These are phyloP conservation scores for Andricus grossulariae DNA, from an alignment of 1,140 invertebrate genomes.

Conservation along the genomic window DNA sequence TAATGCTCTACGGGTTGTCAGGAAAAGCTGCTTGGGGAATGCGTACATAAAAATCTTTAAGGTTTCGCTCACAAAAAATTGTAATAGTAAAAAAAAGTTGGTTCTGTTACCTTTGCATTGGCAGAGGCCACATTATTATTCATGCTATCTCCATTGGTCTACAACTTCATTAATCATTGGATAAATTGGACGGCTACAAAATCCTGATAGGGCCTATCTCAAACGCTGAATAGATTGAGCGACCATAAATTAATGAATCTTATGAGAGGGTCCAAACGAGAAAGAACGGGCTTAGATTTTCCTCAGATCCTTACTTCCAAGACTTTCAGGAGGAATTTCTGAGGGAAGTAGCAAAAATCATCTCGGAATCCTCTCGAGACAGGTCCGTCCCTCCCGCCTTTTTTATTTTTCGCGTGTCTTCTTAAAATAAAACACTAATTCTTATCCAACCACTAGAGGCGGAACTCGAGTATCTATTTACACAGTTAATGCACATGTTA, in stretches of 20 bases:
- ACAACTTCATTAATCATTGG: constrained; percentile 54
- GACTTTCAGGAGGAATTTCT: constrained; percentile 41
- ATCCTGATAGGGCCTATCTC: constrained; percentile 49
- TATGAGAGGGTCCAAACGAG: constrained; percentile 41
- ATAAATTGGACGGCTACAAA: constrained; percentile 55
- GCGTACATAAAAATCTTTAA: too few species aligned
- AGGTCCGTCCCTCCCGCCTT: constrained; percentile 45
- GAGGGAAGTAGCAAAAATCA: constrained; percentile 50
- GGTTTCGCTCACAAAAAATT: neutral
- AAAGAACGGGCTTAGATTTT: constrained; percentile 42
- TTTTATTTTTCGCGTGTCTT: constrained; percentile 36
- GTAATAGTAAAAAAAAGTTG: neutral
- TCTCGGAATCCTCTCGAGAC: constrained; percentile 43
- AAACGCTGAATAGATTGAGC: constrained; percentile 29
- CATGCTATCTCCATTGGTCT: constrained; percentile 40
- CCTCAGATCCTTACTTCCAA: constrained; percentile 42
- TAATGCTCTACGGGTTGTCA: too few species aligned
- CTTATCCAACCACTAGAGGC: constrained; percentile 57
- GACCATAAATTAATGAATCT: constrained; percentile 52
- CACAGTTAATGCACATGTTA: constrained; percentile 68
- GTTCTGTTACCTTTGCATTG: neutral
- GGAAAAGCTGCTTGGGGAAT: too few species aligned
- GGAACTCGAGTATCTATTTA: constrained; percentile 65
- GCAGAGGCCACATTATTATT: constrained; percentile 38
- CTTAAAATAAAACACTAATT: constrained; percentile 63